A percentile compares a stretch with the other conserved stretches of the same genome.
Conservation (phyloP, 2,888 invertebrate species). For the Leuctra nigra region DNA sequence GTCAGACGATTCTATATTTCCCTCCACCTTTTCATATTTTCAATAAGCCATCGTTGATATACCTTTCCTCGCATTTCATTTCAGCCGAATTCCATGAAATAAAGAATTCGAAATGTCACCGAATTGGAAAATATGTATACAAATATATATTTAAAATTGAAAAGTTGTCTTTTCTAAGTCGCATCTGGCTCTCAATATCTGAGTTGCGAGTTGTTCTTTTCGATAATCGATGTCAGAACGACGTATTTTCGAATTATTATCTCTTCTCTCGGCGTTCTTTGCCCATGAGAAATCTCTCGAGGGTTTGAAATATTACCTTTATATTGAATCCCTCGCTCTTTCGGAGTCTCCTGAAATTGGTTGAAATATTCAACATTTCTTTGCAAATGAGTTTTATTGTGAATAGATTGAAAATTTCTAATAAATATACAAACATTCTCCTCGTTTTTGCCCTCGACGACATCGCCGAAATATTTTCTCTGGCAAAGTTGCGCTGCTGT, state of each 20-base stretch:
- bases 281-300: neutral
- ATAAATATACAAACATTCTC: neutral
- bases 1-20: neutral
- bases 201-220: constrained; percentile 4
- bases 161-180: too few relatives aligned
- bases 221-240: neutral
- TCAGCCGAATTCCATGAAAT: too few relatives aligned
- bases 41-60: neutral
- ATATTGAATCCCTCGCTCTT: neutral
- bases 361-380: neutral
- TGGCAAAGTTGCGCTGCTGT: neutral
- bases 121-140: constrained; percentile 6
- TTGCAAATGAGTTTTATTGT: neutral
- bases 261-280: too few relatives aligned
- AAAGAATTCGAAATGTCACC: neutral
- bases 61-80: too few relatives aligned
- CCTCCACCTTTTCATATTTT: constrained; percentile 2
- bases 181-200: neutral
- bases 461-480: neutral
- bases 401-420: neutral
- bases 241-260: neutral
- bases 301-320: neutral
- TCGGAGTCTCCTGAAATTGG: neutral
- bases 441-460: neutral
- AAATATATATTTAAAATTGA: constrained; percentile 8